Conservation (phyloP, 2,113 vertebrate species). For the human (Homo sapiens) region DNA sequence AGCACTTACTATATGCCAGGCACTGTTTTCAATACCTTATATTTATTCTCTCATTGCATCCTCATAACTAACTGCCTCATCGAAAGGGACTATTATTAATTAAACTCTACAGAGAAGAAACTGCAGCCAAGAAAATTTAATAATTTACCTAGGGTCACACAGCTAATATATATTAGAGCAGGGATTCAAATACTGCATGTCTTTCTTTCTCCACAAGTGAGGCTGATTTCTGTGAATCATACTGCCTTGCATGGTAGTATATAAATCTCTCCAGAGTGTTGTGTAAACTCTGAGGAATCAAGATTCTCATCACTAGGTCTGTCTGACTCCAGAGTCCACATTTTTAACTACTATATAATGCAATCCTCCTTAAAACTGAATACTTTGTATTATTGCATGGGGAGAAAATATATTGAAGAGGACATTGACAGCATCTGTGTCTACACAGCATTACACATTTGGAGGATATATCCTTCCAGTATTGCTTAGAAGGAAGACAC, state of each 20-base stretch:
- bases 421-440: rapidly evolving
- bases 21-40: background rate
- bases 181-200: background rate
- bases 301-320: background rate
- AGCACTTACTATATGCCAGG: background rate
- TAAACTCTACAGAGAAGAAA: background rate
- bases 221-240: background rate
- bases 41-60: background rate
- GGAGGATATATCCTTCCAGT: rapidly evolving
- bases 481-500: background rate
- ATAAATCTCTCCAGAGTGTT: background rate
- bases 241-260: background rate
- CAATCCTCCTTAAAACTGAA: background rate
- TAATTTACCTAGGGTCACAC: background rate
- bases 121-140: background rate
- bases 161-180: background rate
- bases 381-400: rapidly evolving
- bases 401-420: background rate
- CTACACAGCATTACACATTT: rapidly evolving
- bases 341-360: background rate
- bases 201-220: background rate
- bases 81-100: background rate
- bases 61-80: too few species aligned
- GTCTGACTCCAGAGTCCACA: background rate
- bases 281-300: background rate